Evolutionary conservation across 1,140 invertebrate species (phyloP).

Genomic region (Leguminivora glycinivorella): DNA sequence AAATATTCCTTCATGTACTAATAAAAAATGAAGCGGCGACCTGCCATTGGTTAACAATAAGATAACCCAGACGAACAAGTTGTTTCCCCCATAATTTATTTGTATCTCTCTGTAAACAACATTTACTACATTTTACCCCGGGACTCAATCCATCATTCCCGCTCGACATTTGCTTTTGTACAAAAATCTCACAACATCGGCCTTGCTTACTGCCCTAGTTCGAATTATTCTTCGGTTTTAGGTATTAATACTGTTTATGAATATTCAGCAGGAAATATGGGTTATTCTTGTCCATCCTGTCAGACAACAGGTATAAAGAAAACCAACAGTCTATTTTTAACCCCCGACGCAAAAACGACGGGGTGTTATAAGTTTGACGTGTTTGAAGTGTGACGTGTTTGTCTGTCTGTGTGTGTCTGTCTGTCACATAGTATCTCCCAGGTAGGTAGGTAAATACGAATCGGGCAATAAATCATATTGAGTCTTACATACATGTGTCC

Average conservation of each 20-base stretch:
- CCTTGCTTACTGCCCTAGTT: slow-evolving; percentile 42
- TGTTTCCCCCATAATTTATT: background rate
- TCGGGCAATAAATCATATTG: too few relatives aligned
- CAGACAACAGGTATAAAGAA: too few relatives aligned
- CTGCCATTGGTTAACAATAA: background rate
- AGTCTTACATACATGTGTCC: too few relatives aligned
- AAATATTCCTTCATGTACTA: background rate
- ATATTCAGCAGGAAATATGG: too few relatives aligned
- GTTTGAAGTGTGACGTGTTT: too few relatives aligned
- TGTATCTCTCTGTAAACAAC: slow-evolving; percentile 13
- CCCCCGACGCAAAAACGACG: too few relatives aligned
- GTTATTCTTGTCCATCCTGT: too few relatives aligned
- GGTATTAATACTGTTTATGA: slow-evolving; percentile 18
- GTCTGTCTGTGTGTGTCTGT: too few relatives aligned
- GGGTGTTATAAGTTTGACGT: too few relatives aligned
- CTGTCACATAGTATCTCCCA: too few relatives aligned
- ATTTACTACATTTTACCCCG: slow-evolving; percentile 2
- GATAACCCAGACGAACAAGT: background rate
- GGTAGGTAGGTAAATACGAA: too few relatives aligned
- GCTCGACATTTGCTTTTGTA: slow-evolving; percentile 38
- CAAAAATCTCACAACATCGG: slow-evolving; percentile 45
- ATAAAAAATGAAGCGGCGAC: background rate
- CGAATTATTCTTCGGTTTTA: background rate
- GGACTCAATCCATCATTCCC: slow-evolving; percentile 22
- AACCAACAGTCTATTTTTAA: too few relatives aligned